Evolutionary conservation across 2,888 invertebrate species (phyloP).

Genomic region (Melipona bicolor): DNA sequence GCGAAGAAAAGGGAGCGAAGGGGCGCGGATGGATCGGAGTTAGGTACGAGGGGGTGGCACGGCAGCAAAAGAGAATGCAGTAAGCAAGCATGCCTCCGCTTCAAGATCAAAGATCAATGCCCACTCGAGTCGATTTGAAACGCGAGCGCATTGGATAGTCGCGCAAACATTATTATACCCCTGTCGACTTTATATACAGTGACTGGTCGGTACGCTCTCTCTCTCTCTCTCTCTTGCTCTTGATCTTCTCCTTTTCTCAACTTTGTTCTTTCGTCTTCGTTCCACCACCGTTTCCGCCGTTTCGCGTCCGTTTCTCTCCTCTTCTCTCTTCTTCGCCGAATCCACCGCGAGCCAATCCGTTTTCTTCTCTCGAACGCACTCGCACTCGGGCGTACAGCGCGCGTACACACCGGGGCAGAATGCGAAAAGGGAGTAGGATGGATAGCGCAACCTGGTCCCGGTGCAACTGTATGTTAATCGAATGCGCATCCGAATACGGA

Average conservation of each 20-base stretch:
- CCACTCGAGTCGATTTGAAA: conserved; percentile 73
- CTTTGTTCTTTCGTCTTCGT: too few relatives aligned
- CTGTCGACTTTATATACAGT: conserved; percentile 74
- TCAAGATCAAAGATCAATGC: conserved; percentile 75
- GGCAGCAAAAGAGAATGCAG: conserved; percentile 64
- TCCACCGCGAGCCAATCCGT: conserved; percentile 18
- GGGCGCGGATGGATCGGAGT: neutral
- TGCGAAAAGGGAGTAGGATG: conserved; percentile 75
- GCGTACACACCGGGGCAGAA: conserved; percentile 61
- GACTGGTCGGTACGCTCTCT: conserved; percentile 63
- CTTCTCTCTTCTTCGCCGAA: neutral
- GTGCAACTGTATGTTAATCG: conserved; percentile 82
- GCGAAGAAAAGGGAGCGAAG: conserved; percentile 22
- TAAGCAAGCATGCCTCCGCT: conserved; percentile 67
- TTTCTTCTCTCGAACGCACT: conserved; percentile 48
- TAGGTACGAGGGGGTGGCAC: conserved; percentile 51
- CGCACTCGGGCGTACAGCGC: conserved; percentile 53
- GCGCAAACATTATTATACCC: conserved; percentile 76
- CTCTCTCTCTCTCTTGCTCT: conserved; percentile 22
- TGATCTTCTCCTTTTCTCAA: neutral
- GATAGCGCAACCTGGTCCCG: conserved; percentile 73
- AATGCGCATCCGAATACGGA: conserved; percentile 81
- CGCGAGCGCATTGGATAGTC: conserved; percentile 72
- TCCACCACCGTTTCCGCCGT: neutral
- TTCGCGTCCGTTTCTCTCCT: neutral